Evolutionary conservation across 2,113 vertebrate species (phyloP).

Genomic region (Murina feae): DNA sequence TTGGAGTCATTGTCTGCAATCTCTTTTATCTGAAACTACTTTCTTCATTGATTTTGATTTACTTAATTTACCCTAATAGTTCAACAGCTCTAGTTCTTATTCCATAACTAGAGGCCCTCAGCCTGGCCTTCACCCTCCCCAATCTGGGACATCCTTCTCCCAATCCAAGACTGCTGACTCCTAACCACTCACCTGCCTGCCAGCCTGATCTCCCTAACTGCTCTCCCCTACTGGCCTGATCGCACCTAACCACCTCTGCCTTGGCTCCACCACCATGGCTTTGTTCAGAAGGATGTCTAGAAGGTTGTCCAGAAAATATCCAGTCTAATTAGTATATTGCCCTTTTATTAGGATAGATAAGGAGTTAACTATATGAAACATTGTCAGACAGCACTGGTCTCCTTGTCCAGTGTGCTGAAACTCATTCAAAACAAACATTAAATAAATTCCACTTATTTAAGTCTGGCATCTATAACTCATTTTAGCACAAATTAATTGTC

Average conservation of each 20-base stretch:
- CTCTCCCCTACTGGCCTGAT: too few species aligned
- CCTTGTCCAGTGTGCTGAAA: slow-evolving; percentile 45
- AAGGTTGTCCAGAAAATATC: too few species aligned
- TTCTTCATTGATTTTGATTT: neutral
- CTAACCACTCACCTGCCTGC: too few species aligned
- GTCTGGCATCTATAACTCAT: neutral
- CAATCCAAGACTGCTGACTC: too few species aligned
- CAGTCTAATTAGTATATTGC: too few species aligned
- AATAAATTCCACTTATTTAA: neutral
- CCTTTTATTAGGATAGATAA: neutral
- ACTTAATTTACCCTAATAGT: neutral
- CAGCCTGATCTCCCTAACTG: too few species aligned
- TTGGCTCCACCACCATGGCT: too few species aligned
- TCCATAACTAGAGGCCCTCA: neutral
- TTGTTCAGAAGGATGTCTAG: too few species aligned
- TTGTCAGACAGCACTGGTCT: neutral
- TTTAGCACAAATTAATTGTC: neutral
- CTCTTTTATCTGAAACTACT: neutral
- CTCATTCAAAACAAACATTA: neutral
- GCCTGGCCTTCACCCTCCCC: too few species aligned
- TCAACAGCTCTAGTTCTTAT: neutral
- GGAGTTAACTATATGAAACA: neutral
- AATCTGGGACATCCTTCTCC: too few species aligned
- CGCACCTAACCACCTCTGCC: too few species aligned
- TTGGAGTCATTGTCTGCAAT: neutral